These are phyloP conservation scores for Apodemia zela DNA, from an alignment of 2,888 invertebrate genomes.

Conservation along the genomic window DNA sequence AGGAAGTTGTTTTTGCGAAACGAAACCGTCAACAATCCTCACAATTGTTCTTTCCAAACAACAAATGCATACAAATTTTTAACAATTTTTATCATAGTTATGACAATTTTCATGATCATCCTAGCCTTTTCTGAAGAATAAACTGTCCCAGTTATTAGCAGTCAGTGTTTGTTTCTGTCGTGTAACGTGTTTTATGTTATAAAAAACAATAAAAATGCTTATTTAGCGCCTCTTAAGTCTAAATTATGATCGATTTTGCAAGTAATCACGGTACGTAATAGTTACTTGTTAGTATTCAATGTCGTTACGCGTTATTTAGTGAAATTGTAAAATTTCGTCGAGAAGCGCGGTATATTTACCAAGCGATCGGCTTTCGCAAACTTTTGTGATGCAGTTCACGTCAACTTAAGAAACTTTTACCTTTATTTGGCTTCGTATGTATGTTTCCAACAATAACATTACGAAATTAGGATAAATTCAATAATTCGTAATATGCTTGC, in stretches of 20 bases:
- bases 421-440: conserved; percentile 32
- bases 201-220: too few relatives aligned
- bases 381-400: conserved; percentile 49
- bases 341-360: conserved; percentile 54
- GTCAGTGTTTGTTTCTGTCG: too few relatives aligned
- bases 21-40: too few relatives aligned
- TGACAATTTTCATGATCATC: too few relatives aligned
- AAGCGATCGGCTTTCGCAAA: conserved; percentile 65
- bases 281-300: conserved; percentile 50
- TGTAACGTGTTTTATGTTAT: too few relatives aligned
- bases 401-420: conserved; percentile 52
- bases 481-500: conserved; percentile 12
- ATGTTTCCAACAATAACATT: conserved; percentile 30
- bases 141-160: too few relatives aligned
- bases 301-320: conserved; percentile 50
- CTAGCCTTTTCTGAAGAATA: too few relatives aligned
- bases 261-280: background rate
- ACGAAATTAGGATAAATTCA: conserved; percentile 26
- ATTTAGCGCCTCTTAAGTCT: too few relatives aligned
- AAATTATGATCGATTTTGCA: background rate
- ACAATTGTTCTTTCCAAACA: too few relatives aligned
- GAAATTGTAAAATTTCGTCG: conserved; percentile 71
- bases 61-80: too few relatives aligned
- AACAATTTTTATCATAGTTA: too few relatives aligned
- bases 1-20: too few relatives aligned